Percentiles rank a stretch among this genome's conserved stretches.
phyloP scores from a whole-genome alignment of 35 echinoderm and acorn worm genomes.

The Apostichopus japonicus region DNA sequence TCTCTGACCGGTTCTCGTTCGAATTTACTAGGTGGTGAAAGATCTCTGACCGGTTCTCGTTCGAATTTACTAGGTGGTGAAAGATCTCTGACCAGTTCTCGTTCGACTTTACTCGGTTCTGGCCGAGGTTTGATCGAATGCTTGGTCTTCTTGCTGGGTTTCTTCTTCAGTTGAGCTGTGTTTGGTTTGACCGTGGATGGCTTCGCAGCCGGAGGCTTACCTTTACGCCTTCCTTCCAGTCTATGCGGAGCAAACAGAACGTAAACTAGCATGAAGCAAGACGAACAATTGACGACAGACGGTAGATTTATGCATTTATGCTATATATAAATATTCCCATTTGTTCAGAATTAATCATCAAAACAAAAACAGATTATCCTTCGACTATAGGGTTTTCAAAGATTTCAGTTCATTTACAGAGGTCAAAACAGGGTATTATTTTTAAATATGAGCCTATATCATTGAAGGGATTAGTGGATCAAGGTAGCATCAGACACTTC shows the following conservation, averaged over 20 bases:
- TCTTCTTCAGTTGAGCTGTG: constrained; percentile 6
- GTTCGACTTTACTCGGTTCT: not conserved
- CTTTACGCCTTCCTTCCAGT: constrained; percentile 23
- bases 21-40: not conserved
- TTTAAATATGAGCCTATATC: too few relatives aligned
- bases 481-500: too few relatives aligned
- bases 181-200: not conserved
- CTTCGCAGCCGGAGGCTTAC: not conserved
- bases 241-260: not conserved
- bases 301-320: too few relatives aligned
- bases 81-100: not conserved
- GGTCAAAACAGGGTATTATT: too few relatives aligned
- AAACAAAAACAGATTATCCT: too few relatives aligned
- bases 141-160: not conserved
- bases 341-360: too few relatives aligned
- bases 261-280: not conserved
- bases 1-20: not conserved
- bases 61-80: not conserved
- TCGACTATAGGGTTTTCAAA: too few relatives aligned
- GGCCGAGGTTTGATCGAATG: not conserved
- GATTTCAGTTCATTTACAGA: too few relatives aligned
- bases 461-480: too few relatives aligned
- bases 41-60: not conserved
- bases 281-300: not conserved
- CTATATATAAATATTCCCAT: too few relatives aligned